Percentiles rank a stretch among this genome's conserved stretches.
Conservation (phyloP, 2,797 vertebrate species). For the Pantherophis alleghaniensis region DNA sequence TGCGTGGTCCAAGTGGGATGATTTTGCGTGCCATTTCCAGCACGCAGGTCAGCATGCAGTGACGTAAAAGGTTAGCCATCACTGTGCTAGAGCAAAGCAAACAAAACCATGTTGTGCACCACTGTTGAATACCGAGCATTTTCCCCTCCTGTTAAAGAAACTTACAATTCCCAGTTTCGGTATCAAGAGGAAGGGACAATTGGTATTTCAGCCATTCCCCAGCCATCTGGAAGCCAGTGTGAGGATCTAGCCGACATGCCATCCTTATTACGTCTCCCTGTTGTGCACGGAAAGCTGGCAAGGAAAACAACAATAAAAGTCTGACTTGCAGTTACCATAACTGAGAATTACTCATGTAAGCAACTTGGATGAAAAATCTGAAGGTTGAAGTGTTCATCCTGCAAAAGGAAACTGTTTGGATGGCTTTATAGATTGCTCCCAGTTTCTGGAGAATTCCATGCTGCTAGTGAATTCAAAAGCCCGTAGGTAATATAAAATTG, state of each 20-base stretch:
- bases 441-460: not conserved
- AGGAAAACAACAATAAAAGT: not conserved
- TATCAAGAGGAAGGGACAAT: constrained; percentile 78
- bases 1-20: too few species aligned
- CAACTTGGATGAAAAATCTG: not conserved
- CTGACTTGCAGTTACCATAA: not conserved
- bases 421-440: not conserved
- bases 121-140: not conserved
- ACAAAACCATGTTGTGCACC: not conserved
- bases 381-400: not conserved
- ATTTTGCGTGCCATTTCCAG: too few species aligned
- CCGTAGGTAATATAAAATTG: not conserved
- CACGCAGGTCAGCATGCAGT: too few species aligned
- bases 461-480: not conserved
- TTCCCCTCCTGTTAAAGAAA: constrained; percentile 21
- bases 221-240: constrained; percentile 88
- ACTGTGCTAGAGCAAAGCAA: not conserved
- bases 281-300: constrained; percentile 87
- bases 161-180: constrained; percentile 81
- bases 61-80: too few species aligned
- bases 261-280: constrained; percentile 87
- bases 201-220: constrained; percentile 90
- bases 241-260: constrained; percentile 85
- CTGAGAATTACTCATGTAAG: not conserved
- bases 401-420: not conserved